Evolutionary conservation across 2,113 vertebrate genomes (phyloP).

Genomic region (Pelvicachromis taeniatus): DNA sequence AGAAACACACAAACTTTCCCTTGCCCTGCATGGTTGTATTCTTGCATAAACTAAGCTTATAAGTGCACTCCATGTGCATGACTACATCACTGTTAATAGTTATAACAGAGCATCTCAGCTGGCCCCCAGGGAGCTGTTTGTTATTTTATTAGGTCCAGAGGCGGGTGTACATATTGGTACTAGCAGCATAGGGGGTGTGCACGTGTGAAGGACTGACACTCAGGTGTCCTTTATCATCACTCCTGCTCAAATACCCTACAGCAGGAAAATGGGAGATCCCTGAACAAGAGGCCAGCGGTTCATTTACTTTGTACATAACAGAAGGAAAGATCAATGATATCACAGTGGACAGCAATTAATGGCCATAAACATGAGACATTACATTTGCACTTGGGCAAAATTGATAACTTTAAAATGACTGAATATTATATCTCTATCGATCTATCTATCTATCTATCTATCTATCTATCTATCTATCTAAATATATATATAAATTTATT

Average conservation of each 20-base stretch:
- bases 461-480: no score
- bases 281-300: neutral
- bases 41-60: constrained; percentile 19
- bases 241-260: neutral
- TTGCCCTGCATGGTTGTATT: neutral
- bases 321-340: neutral
- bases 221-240: neutral
- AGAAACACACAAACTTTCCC: constrained; percentile 11
- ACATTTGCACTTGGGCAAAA: neutral
- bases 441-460: no score
- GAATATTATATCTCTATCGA: no score
- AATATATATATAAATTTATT: neutral
- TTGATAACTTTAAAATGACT: neutral
- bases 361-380: neutral
- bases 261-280: neutral
- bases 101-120: neutral
- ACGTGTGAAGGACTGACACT: neutral
- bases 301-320: neutral
- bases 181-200: neutral
- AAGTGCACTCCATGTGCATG: neutral
- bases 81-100: neutral
- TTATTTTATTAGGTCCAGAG: constrained; percentile 13
- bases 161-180: neutral
- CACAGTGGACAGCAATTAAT: neutral
- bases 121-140: neutral